Evolutionary conservation across 1,140 invertebrate species (phyloP).

Genomic region (Atta texana): DNA sequence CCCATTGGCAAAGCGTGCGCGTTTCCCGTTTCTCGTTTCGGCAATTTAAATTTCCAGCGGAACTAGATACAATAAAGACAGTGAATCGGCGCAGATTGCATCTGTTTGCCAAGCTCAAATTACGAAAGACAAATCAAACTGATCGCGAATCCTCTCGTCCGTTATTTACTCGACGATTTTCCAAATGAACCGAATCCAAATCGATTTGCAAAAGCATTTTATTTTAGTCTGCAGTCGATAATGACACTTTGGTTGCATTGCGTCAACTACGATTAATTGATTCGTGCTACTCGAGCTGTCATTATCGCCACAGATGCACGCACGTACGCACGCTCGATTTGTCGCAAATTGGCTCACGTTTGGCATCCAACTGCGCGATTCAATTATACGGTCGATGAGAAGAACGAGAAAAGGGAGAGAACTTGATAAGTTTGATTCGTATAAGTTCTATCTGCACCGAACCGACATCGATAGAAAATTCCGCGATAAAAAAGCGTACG

Average conservation of each 20-base stretch:
- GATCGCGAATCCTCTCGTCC: conserved; percentile 5
- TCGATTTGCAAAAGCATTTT: conserved; percentile 71
- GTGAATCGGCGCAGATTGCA: conserved; percentile 57
- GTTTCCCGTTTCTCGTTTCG: conserved; percentile 42
- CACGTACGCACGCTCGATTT: conserved; percentile 30
- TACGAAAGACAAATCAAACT: conserved; percentile 65
- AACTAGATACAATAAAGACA: conserved; percentile 62
- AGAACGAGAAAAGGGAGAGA: background rate
- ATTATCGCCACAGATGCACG: conserved; percentile 67
- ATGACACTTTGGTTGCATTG: conserved; percentile 73
- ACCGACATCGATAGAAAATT: conserved; percentile 22
- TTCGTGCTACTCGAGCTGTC: conserved; percentile 69
- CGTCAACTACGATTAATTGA: conserved; percentile 78
- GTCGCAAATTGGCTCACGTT: conserved; percentile 68
- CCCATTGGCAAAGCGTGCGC: conserved; percentile 28
- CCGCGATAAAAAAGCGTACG: background rate
- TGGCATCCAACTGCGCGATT: conserved; percentile 59
- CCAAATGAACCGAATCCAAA: conserved; percentile 65
- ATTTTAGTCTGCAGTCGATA: conserved; percentile 72
- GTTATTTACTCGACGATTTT: conserved; percentile 72
- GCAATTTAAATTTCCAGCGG: conserved; percentile 60
- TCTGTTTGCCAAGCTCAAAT: conserved; percentile 57
- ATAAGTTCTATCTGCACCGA: background rate
- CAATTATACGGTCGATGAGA: conserved; percentile 57
- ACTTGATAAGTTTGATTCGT: background rate